Conservation (phyloP, 2,113 vertebrate genomes). For the Gadus chalcogrammus region DNA sequence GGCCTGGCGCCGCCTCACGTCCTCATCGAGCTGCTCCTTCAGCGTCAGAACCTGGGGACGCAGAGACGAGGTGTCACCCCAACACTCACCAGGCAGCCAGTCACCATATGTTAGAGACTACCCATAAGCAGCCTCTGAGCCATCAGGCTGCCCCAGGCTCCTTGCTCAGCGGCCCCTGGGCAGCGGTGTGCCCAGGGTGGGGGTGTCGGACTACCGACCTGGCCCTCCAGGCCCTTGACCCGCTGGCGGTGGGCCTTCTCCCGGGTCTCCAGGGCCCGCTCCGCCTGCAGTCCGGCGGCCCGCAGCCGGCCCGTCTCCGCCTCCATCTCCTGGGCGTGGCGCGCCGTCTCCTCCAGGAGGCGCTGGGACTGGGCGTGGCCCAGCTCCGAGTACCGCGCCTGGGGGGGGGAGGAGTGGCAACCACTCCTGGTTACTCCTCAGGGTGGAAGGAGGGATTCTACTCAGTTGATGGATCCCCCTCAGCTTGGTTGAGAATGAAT, state of each 20-base stretch:
- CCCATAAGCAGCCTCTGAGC: too few relatives aligned
- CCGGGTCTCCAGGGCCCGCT: slow-evolving; percentile 57
- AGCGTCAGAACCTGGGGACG: slow-evolving; percentile 64
- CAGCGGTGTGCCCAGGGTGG: too few relatives aligned
- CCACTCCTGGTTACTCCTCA: too few relatives aligned
- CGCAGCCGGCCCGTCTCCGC: slow-evolving; percentile 55
- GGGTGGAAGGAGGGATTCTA: too few relatives aligned
- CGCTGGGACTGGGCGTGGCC: slow-evolving; percentile 67
- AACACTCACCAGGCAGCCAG: too few relatives aligned
- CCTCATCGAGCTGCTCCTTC: slow-evolving; percentile 74
- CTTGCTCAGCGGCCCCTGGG: too few relatives aligned
- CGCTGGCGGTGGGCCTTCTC: slow-evolving; percentile 68
- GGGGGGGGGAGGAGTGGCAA: not conserved
- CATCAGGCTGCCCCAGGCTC: too few relatives aligned
- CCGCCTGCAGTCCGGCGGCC: slow-evolving; percentile 62
- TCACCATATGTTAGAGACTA: too few relatives aligned
- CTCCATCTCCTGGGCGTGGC: slow-evolving; percentile 68
- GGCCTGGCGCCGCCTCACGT: slow-evolving; percentile 52
- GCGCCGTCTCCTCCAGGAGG: slow-evolving; percentile 68
- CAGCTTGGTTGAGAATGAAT: too few relatives aligned
- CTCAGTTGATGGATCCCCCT: too few relatives aligned
- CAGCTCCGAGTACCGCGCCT: slow-evolving; percentile 67
- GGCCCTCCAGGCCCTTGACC: slow-evolving; percentile 68
- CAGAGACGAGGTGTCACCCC: too few relatives aligned
- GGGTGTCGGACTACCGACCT: slow-evolving; percentile 52